Conservation (phyloP, 2,888 invertebrate species). For the Candidula unifasciata region DNA sequence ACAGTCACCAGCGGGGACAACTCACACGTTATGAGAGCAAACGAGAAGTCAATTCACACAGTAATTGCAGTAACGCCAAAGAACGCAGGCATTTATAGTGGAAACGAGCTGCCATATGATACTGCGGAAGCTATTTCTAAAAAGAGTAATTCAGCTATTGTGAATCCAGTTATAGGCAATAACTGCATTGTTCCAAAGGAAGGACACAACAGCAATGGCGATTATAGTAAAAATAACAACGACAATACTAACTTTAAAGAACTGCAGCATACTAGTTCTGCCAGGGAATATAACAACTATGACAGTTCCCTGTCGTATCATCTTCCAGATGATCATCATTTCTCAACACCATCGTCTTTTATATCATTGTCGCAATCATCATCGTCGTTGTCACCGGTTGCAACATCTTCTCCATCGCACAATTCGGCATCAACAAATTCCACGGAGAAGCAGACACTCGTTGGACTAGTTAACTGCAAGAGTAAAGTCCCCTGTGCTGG, state of each 20-base stretch:
- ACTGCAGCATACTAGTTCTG: no score
- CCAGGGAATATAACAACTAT: no score
- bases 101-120: not conserved
- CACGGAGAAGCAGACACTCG: not conserved
- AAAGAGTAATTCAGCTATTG: no score
- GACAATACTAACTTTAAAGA: no score
- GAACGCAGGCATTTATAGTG: not conserved
- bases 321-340: not conserved
- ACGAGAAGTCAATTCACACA: slow-evolving; percentile 30
- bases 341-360: slow-evolving; percentile 3
- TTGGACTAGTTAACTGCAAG: not conserved
- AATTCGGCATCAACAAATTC: no score
- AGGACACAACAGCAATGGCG: no score
- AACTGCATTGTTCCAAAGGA: no score
- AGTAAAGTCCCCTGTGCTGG: not conserved
- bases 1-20: not conserved
- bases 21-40: not conserved
- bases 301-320: no score
- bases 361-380: slow-evolving; percentile 13
- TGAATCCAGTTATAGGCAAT: no score
- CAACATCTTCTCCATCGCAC: slow-evolving; percentile 31
- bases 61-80: slow-evolving; percentile 35
- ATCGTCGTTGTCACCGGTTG: slow-evolving; percentile 16
- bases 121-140: no score
- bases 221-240: no score